These are phyloP conservation scores for Bergia puertoricense DNA, from an alignment of 92 coral and sea anemone genomes.

Conservation along the genomic window DNA sequence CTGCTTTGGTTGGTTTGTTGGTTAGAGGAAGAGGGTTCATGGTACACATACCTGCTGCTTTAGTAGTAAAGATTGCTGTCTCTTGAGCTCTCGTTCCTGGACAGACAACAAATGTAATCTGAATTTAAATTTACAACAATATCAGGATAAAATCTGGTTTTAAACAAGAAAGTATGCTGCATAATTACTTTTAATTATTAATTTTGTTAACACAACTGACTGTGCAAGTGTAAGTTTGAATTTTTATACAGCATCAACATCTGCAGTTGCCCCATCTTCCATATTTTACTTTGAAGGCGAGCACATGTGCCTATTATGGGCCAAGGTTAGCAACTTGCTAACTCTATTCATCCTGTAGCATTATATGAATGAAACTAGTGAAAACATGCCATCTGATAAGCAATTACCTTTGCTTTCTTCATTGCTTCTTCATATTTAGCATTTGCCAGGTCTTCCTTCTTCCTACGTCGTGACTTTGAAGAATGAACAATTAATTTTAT, in stretches of 20 bases:
- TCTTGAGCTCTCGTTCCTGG: conserved; percentile 95
- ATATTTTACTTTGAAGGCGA: too few relatives aligned
- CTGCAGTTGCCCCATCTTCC: too few relatives aligned
- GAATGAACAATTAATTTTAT: background rate
- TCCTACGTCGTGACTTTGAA: conserved; percentile 82
- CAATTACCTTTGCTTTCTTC: conserved; percentile 91
- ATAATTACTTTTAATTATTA: too few relatives aligned
- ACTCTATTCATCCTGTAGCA: background rate
- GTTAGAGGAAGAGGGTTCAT: background rate
- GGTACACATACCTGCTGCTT: conserved; percentile 82
- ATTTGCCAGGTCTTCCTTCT: conserved; percentile 93
- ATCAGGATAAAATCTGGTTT: background rate
- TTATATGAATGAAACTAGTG: background rate
- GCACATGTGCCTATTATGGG: too few relatives aligned
- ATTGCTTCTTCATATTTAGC: conserved; percentile 96
- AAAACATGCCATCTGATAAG: background rate
- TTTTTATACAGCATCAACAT: too few relatives aligned
- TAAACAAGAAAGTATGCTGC: too few relatives aligned
- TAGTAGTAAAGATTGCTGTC: conserved; percentile 89
- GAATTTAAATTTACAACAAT: background rate
- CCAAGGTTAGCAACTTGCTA: too few relatives aligned
- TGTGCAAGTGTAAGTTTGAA: too few relatives aligned
- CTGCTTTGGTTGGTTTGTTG: too few relatives aligned
- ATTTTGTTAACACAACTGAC: too few relatives aligned
- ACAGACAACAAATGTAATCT: background rate